phyloP scores from a whole-genome alignment of 2,888 invertebrate species.

The Pimpla rufipes region DNA sequence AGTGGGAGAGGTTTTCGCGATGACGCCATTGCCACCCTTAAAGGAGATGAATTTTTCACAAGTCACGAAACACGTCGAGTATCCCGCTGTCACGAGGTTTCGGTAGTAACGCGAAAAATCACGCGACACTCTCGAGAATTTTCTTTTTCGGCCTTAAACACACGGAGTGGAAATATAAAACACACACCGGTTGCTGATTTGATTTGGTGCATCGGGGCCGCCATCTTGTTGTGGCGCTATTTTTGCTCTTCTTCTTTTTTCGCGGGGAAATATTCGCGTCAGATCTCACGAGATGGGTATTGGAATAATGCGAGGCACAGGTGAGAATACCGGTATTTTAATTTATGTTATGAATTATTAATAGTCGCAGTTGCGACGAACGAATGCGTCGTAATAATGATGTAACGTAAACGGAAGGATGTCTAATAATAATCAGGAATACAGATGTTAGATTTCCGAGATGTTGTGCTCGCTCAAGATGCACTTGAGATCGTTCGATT shows the following conservation, averaged over 20 bases:
- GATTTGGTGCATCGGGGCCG: constrained; percentile 28
- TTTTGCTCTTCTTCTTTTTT: no score
- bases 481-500: no score
- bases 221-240: constrained; percentile 42
- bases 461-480: no score
- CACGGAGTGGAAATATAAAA: background rate
- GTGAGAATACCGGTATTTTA: constrained; percentile 27
- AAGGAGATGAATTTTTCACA: constrained; percentile 34
- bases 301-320: constrained; percentile 52
- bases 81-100: constrained; percentile 35
- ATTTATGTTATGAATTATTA: background rate
- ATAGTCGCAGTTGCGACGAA: background rate
- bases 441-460: background rate
- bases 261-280: constrained; percentile 9
- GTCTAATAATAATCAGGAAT: background rate
- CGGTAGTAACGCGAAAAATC: constrained; percentile 39
- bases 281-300: constrained; percentile 32
- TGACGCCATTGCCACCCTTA: constrained; percentile 57
- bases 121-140: background rate
- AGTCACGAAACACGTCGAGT: constrained; percentile 45
- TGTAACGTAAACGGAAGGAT: background rate
- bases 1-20: constrained; percentile 50
- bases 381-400: background rate
- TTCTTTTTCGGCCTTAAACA: background rate
- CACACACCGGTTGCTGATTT: background rate